These are phyloP conservation scores for Spongilla lacustris DNA, from an alignment of 37 sponge, comb jelly and placozoan species.

Conservation along the genomic window DNA sequence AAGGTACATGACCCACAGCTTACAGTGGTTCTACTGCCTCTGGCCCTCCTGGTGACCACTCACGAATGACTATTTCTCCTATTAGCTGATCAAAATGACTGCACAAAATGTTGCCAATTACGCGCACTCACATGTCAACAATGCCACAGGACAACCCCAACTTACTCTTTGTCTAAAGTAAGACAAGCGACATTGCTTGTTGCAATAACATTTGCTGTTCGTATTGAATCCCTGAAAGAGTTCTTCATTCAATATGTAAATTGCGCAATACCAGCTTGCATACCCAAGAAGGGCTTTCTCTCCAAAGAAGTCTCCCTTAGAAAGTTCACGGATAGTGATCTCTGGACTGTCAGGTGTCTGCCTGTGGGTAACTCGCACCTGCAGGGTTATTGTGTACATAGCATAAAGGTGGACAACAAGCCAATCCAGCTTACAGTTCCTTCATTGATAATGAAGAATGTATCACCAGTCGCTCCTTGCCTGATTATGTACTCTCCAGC, in stretches of 20 bases:
- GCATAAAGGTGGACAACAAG: not conserved
- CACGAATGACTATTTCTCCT: conserved; percentile 48
- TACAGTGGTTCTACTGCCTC: not conserved
- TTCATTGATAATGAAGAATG: conserved; percentile 95
- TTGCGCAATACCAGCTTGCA: conserved; percentile 1
- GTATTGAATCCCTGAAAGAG: conserved; percentile 65
- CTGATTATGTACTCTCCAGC: conserved; percentile 93
- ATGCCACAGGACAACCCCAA: not conserved
- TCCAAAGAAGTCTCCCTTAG: conserved; percentile 89
- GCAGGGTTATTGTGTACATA: not conserved
- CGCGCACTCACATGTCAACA: not conserved
- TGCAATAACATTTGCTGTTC: conserved; percentile 97
- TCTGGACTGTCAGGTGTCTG: conserved; percentile 74
- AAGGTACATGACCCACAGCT: not conserved
- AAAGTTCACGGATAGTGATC: conserved; percentile 70
- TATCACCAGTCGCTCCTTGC: conserved; percentile 92
- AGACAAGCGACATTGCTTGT: conserved; percentile 80
- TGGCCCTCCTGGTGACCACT: conserved; percentile 17
- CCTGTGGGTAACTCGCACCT: conserved; percentile 71
- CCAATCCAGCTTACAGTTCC: conserved; percentile 72
- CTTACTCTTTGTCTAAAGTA: conserved; percentile 91
- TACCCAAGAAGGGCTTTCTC: conserved; percentile 94
- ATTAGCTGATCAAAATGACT: conserved; percentile 76
- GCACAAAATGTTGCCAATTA: not conserved
- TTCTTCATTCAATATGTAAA: not conserved